Base-by-base conservation (phyloP, 2,888 invertebrate genomes). In the Dasysyrphus albostriatus region DNA sequence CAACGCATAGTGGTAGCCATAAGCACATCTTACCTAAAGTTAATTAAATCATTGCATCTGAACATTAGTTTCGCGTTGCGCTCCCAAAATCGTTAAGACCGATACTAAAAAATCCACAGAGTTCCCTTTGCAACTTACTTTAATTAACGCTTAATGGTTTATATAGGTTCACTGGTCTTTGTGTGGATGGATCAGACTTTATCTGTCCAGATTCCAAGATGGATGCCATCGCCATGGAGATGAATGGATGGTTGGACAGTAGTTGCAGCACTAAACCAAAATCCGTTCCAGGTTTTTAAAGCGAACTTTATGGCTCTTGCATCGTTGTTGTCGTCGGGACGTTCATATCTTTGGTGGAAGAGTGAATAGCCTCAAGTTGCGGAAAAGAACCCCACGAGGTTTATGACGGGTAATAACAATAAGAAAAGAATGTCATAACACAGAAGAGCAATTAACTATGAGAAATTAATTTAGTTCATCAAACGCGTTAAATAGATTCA, bases 381-480 rank as follows among this genome's bases (percentile, higher is more conserved):
- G 37, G 44, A 49, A 65, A 44, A 70, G 65, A 58, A 34, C 54
- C 32, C 29, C 47, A 16, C 59, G 65, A 58, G 69, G 49, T 89
- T 90, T 90, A 90, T 89, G 87, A 70, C 87, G 74, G 88, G 24
- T 24, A 24, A 24, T 24, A 24, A 24, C 77, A 89, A 88, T 89
- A 89, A 89, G 90, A 90, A 89, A 88, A 89, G 89, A 89, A 89
- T 90, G 90, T 89, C 90, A 90, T 90, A 90, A 90, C 89, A 90
- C 89, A 89, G 88, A 89, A 89, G 88, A 88, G 88, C 91, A 90
- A 90, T 90, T 91, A 91, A 90, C 89, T 89, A 87, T 87, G 88
- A 89, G 88, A 89, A 89, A 89, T 89, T 88, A 89, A 89, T 88
- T 76, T 73, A 79, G 83, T 78, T 87, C 74, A 65, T 44, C 74